These are phyloP conservation scores for Actinemys pallida DNA, from an alignment of 2,113 vertebrate genomes.

Conservation along the genomic window DNA sequence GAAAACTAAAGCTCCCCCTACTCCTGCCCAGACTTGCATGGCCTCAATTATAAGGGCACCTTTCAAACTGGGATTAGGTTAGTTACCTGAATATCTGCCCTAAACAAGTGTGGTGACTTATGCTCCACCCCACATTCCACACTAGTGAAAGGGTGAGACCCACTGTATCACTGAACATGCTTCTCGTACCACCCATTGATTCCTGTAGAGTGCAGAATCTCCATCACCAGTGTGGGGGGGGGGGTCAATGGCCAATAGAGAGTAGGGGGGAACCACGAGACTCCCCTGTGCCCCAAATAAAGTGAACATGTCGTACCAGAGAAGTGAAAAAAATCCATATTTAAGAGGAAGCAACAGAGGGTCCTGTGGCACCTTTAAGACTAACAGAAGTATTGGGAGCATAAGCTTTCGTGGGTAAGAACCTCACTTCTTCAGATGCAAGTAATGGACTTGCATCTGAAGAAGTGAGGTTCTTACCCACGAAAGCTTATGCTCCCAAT, in stretches of 20 bases:
- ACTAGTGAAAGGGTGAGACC: not conserved
- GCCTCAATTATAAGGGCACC: not conserved
- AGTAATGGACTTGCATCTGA: too few relatives aligned
- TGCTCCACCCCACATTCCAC: not conserved
- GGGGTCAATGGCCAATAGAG: not conserved
- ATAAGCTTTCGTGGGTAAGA: too few relatives aligned
- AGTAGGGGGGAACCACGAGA: not conserved
- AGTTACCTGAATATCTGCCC: not conserved
- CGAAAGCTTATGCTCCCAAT: too few relatives aligned
- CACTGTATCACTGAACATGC: not conserved
- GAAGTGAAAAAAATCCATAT: not conserved
- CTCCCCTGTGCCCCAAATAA: not conserved
- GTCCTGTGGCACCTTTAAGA: too few relatives aligned
- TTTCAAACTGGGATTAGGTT: not conserved
- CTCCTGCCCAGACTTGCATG: not conserved
- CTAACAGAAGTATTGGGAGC: too few relatives aligned
- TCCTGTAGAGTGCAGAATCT: too few relatives aligned
- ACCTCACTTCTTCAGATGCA: too few relatives aligned
- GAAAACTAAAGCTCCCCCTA: not conserved
- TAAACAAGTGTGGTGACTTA: not conserved
- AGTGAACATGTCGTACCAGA: not conserved
- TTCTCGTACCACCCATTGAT: not conserved
- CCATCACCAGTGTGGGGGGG: not conserved
- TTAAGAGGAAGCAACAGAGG: too few relatives aligned
- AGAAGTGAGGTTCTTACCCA: too few relatives aligned